phyloP scores from a whole-genome alignment of 2,113 vertebrate species.

The Saccopteryx leptura region DNA sequence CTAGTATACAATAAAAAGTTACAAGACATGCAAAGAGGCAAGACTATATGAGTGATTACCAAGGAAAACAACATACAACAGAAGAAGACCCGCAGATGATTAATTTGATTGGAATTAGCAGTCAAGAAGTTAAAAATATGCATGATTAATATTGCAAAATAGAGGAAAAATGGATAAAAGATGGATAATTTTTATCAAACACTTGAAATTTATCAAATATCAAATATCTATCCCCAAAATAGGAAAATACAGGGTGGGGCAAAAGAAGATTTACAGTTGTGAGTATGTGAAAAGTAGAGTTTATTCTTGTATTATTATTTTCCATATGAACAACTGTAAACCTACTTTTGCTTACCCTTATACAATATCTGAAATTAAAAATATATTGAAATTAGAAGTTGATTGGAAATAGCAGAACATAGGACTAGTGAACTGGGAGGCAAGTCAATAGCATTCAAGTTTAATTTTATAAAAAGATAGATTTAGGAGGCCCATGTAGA shows the following conservation, averaged over 20 bases:
- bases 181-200: slow-evolving; percentile 15
- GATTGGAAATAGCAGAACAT: background rate
- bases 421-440: background rate
- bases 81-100: background rate
- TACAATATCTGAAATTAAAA: background rate
- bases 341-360: background rate
- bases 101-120: background rate
- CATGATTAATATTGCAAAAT: background rate
- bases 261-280: background rate
- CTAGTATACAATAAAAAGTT: background rate
- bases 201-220: background rate
- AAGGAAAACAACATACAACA: background rate
- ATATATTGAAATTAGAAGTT: background rate
- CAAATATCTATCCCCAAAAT: slow-evolving; percentile 6
- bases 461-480: background rate
- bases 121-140: slow-evolving; percentile 1
- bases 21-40: background rate
- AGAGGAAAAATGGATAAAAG: background rate
- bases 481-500: background rate
- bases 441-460: background rate
- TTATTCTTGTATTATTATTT: background rate
- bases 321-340: background rate
- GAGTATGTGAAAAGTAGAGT: background rate
- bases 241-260: background rate
- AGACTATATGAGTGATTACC: background rate